Base-by-base conservation (phyloP, 2,888 invertebrate species). In the Lasioglossum morio region DNA sequence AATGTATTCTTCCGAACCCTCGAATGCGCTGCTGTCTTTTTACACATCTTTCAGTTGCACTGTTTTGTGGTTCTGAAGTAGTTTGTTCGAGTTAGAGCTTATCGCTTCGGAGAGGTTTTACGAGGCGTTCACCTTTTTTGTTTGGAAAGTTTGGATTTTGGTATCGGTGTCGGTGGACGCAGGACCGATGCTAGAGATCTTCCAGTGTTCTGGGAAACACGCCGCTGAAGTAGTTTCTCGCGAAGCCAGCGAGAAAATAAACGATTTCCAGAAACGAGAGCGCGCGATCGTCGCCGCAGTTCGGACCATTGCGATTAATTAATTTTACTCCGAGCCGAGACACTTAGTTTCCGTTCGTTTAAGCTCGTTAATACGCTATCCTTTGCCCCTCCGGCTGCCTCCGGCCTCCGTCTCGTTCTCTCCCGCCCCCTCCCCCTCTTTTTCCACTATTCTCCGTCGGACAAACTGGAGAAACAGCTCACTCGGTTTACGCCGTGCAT, bases 281-380 rank as follows among this genome's bases (percentile, higher is more conserved):
- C 82, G 83, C 77, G 83, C 87, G 88, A 91, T 89, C 88, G 82
- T 87, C 89, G 80, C 84, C 86, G 90, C 90, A 88, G 91, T 91
- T 90, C 82, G 90, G 88, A 87, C 88, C 90, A 92, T 90, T 90
- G 92, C 91, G 94, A 95, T 95, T 95, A 95, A 95, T 95, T 95
- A 95, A 95, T 95, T 95, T 95, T 94, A 94, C 93, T 94, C 94
- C 92, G 89, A 88, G 93, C 93, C 93, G 94, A 94, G 95, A 95
- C 95, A 95, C 94, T 95, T 94, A 94, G 95, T 94, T 95, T 95
- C 95, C 95, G 95, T 95, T 95, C 95, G 93, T 95, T 95, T 95
- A 94, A 95, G 94, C 95, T 95, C 94, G 94, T 95, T 95, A 95
- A 95, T 95, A 95, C 92, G 86, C 89, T 91, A 90, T 87, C 90